Evolutionary conservation across 2,888 invertebrate genomes (phyloP).

Genomic region (Augochlorella aurata): DNA sequence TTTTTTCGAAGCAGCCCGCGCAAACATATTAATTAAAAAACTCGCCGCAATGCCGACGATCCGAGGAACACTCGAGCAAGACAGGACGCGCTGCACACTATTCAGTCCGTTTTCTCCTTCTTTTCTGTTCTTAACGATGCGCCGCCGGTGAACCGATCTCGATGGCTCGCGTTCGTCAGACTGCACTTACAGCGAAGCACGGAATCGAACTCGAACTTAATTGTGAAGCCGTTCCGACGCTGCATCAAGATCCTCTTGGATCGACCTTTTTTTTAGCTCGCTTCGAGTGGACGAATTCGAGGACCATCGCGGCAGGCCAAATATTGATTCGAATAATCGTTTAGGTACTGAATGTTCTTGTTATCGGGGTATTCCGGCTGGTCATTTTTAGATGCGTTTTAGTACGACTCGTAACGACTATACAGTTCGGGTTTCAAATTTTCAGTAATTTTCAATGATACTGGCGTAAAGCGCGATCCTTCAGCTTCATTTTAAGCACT

Average conservation of each 20-base stretch:
- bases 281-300: neutral
- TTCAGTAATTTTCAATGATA: too few relatives aligned
- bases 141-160: slow-evolving; percentile 5
- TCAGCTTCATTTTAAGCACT: too few relatives aligned
- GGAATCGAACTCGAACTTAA: slow-evolving; percentile 14
- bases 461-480: too few relatives aligned
- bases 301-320: neutral
- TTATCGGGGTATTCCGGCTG: too few relatives aligned
- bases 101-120: neutral
- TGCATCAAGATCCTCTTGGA: slow-evolving; percentile 43
- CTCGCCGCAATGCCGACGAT: neutral
- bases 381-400: too few relatives aligned
- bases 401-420: too few relatives aligned
- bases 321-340: slow-evolving; percentile 2
- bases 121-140: neutral
- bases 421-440: too few relatives aligned
- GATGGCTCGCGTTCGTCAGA: neutral
- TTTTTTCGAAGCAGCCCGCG: neutral
- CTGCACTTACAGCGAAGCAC: neutral
- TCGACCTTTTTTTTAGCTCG: slow-evolving; percentile 48
- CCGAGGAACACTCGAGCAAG: neutral
- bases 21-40: neutral
- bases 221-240: slow-evolving; percentile 15
- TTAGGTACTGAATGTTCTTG: neutral
- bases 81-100: neutral